phyloP scores from a whole-genome alignment of 1,140 invertebrate species.

The Chionoecetes opilio region DNA sequence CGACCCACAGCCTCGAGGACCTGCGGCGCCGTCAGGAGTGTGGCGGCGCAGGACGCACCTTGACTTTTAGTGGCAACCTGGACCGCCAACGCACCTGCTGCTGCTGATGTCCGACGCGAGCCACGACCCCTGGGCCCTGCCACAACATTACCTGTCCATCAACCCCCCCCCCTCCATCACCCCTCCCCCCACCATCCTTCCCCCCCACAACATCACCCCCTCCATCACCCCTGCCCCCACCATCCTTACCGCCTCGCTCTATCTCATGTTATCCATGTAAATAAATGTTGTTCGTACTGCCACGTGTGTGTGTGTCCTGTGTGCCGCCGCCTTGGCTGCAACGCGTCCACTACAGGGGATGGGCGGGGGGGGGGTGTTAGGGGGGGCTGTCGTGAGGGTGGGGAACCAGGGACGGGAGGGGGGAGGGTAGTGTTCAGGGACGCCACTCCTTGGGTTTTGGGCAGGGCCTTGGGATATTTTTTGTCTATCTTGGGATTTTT shows the following conservation, averaged over 20 bases:
- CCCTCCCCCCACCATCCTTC: not conserved
- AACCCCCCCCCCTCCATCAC: not conserved
- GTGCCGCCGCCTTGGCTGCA: not conserved
- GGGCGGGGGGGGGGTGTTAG: not conserved
- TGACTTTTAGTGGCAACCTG: slow-evolving; percentile 68
- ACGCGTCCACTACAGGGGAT: not conserved
- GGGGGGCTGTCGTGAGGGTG: not conserved
- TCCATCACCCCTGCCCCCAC: not conserved
- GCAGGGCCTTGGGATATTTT: too few relatives aligned
- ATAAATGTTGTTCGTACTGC: not conserved
- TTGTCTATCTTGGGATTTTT: too few relatives aligned
- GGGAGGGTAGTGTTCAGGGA: too few relatives aligned
- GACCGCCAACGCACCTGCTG: not conserved
- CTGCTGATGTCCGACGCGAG: not conserved
- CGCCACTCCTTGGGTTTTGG: too few relatives aligned
- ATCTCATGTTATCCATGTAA: slow-evolving; percentile 35
- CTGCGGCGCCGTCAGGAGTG: slow-evolving; percentile 10
- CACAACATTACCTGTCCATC: too few relatives aligned
- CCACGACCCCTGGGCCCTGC: not conserved
- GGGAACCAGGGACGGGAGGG: not conserved
- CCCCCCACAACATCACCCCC: slow-evolving; percentile 60
- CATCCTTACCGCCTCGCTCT: not conserved
- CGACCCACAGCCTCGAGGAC: slow-evolving; percentile 56
- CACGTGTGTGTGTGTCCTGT: not conserved
- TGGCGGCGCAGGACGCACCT: slow-evolving; percentile 59